A percentile compares a stretch with the other conserved stretches of the same genome.
Evolutionary conservation across 2,888 invertebrate genomes (phyloP).

Genomic region (Caenorhabditis sp.): DNA sequence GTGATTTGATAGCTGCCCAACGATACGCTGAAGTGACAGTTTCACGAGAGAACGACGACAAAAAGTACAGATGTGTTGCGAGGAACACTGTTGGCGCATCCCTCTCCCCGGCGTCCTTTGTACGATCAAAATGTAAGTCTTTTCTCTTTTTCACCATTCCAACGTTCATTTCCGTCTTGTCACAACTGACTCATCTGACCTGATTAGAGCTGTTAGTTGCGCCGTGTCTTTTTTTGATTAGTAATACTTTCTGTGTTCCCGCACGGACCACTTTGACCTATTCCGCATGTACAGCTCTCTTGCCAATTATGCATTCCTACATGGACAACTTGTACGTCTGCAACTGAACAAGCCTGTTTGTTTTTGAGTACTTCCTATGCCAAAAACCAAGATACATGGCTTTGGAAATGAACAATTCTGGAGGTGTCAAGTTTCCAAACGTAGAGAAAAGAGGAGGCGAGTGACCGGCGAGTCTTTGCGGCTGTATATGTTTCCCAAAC

Average conservation of each 20-base stretch:
- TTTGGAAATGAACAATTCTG: constrained; percentile 36
- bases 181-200: constrained; percentile 33
- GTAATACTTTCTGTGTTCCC: constrained; percentile 17
- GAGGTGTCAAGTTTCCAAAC: constrained; percentile 50
- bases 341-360: not conserved
- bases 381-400: constrained; percentile 17
- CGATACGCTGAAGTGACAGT: constrained; percentile 37
- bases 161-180: constrained; percentile 22
- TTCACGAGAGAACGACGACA: constrained; percentile 38
- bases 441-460: constrained; percentile 24
- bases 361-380: constrained; percentile 3
- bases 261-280: not conserved
- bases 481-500: constrained; percentile 60
- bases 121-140: constrained; percentile 55
- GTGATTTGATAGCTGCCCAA: constrained; percentile 23
- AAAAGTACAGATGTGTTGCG: constrained; percentile 84
- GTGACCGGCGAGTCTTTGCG: constrained; percentile 23
- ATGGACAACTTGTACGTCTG: not conserved
- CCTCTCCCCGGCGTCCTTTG: constrained; percentile 44
- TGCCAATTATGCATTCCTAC: not conserved
- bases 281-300: not conserved
- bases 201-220: not conserved
- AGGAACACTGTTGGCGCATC: constrained; percentile 84
- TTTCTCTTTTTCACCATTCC: not conserved
- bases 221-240: constrained; percentile 19